Percentiles rank a stretch among this genome's conserved stretches.
Conservation (phyloP, 2,113 vertebrate genomes). For the Semnornis frantzii region DNA sequence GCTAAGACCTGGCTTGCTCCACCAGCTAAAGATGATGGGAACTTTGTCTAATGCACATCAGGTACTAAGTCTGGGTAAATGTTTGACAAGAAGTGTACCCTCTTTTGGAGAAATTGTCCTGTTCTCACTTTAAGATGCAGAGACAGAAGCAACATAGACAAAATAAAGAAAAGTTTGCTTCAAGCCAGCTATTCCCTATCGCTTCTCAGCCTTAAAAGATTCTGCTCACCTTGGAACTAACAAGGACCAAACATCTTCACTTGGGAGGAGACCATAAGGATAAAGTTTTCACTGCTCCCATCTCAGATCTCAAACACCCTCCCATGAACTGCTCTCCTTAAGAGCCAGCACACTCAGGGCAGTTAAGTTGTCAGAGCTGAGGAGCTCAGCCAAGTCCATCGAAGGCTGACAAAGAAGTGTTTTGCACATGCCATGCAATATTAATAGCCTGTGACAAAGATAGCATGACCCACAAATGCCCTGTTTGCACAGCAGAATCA, state of each 20-base stretch:
- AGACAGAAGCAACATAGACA: background rate
- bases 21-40: background rate
- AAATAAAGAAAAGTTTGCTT: background rate
- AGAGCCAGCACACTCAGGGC: background rate
- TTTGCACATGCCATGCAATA: background rate
- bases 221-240: accelerated
- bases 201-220: background rate
- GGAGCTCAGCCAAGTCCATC: background rate
- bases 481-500: background rate
- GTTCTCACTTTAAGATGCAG: background rate
- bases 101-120: background rate
- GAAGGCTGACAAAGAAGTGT: background rate
- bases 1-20: background rate
- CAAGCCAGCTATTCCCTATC: background rate
- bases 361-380: background rate
- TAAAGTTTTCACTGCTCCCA: background rate
- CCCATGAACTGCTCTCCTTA: background rate
- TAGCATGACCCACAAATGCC: background rate
- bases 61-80: background rate
- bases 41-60: background rate
- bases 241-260: background rate
- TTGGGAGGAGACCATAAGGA: background rate
- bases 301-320: background rate
- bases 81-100: background rate
- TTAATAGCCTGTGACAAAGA: conserved; percentile 40